Base-by-base conservation (phyloP, 1,140 invertebrate genomes). In the Pseudomyrmex gracilis region DNA sequence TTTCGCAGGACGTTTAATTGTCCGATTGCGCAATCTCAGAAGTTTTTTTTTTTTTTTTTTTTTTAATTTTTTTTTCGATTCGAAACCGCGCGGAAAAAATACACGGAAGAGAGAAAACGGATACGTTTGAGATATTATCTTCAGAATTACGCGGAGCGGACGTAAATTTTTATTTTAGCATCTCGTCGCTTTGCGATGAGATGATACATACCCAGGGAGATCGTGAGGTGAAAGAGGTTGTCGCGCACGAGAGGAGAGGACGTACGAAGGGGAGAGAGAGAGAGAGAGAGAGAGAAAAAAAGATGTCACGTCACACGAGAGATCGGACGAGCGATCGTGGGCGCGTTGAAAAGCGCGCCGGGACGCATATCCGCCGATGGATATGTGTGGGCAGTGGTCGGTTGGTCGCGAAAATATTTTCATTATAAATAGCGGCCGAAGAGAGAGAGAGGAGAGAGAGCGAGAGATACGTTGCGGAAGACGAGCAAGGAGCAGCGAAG, bases 401-500 rank as follows among this genome's bases (percentile, higher is more conserved):
- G 82, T 58, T 83, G 73, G 90, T 88, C 88, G 89, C 87, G 89
- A 91, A 93, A 93, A 93, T 93, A 92, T 93, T 93, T 93, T 92
- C 90, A 92, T 93, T 93, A 93, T 93, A 93, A 93, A 93, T 93
- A 93, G 92, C 90, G 67, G 73, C 61, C 84, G 90, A 5, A 90
- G 87, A 82, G 87, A 22, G 17, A 34, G 22, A 13, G 51, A n/a
- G 34, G 34, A 34, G 5, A 34, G 34, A 34, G 34, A 90, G 87
- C 83, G 87, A 22, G 17, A 34, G 22, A 13, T 34, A n/a, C 15
- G 60, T 2, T 7, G 49, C n/a, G 55, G 57, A 49, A 13, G 60
- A 20, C 22, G 22, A 70, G 82, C 70, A 85, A 80, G 43, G 34
- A 64, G 63, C 66, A 64, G 63, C 66, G 43, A 87, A 49, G 34